Percentiles rank a stretch among this genome's conserved stretches.
Conservation (phyloP, 1,140 invertebrate genomes). For the Ridgeia piscesae region DNA sequence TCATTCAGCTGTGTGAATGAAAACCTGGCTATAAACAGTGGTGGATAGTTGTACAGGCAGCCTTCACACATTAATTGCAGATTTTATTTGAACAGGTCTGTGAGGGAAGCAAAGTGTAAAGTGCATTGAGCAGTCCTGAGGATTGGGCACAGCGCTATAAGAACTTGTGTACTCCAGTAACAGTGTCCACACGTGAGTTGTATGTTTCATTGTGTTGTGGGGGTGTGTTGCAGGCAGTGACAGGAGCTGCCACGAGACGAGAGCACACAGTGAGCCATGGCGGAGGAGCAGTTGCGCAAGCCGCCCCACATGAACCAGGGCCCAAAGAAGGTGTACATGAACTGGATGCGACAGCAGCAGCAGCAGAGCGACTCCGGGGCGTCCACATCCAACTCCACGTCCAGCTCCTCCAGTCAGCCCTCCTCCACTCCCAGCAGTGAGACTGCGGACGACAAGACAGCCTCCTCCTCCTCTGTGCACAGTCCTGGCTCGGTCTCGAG, state of each 20-base stretch:
- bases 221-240: not conserved
- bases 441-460: not conserved
- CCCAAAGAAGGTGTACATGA: not conserved
- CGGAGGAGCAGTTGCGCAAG: not conserved
- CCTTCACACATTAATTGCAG: too few species aligned
- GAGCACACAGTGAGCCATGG: not conserved
- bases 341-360: not conserved
- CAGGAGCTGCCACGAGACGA: not conserved
- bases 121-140: too few species aligned
- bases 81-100: too few species aligned
- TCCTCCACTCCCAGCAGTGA: not conserved
- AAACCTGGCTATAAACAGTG: too few species aligned
- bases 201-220: not conserved
- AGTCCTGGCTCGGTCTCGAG: not conserved
- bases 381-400: not conserved
- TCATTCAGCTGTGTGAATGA: too few species aligned
- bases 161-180: too few species aligned
- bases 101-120: too few species aligned
- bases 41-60: too few species aligned
- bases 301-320: not conserved
- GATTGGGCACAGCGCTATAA: too few species aligned
- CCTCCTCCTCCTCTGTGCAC: not conserved
- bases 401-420: not conserved
- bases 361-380: not conserved
- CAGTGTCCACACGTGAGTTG: not conserved